These are phyloP conservation scores for Pelobates cultripes DNA, from an alignment of 2,797 vertebrate genomes.

Conservation along the genomic window DNA sequence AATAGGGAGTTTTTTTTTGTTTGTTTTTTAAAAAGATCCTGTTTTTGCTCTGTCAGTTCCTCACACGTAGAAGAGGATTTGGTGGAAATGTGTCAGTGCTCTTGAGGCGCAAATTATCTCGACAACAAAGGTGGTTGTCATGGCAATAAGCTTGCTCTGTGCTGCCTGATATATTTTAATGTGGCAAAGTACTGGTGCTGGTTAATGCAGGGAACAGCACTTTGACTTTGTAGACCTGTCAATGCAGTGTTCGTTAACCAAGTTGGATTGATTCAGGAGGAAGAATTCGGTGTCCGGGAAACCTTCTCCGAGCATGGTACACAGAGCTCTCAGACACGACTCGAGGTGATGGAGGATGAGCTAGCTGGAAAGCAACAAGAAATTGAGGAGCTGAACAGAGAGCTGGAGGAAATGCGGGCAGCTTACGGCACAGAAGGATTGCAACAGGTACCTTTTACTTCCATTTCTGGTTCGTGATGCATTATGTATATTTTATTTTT, in stretches of 20 bases:
- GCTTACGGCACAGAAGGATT: conserved; percentile 87
- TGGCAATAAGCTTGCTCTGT: conserved; percentile 59
- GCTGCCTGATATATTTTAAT: conserved; percentile 61
- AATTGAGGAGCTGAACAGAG: conserved; percentile 84
- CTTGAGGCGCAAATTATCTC: conserved; percentile 60
- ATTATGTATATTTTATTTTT: not conserved
- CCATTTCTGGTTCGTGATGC: not conserved
- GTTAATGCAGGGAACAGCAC: conserved; percentile 57
- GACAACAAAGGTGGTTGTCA: conserved; percentile 62
- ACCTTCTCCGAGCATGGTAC: conserved; percentile 72
- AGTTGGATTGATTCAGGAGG: conserved; percentile 82
- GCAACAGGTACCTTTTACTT: conserved; percentile 83
- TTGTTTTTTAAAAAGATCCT: not conserved
- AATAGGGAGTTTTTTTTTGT: not conserved
- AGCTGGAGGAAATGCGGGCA: conserved; percentile 87
- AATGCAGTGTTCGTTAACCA: conserved; percentile 63
- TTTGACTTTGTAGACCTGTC: conserved; percentile 58
- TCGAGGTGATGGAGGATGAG: conserved; percentile 82
- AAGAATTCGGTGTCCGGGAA: conserved; percentile 79
- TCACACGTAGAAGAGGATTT: conserved; percentile 54
- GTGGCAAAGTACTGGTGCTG: conserved; percentile 21
- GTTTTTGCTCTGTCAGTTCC: conserved; percentile 40
- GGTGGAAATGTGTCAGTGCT: conserved; percentile 50
- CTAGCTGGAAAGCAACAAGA: conserved; percentile 81
- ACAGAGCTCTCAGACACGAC: conserved; percentile 64